These are phyloP conservation scores for Petrolisthes manimaculis DNA, from an alignment of 2,888 invertebrate species.

Conservation along the genomic window DNA sequence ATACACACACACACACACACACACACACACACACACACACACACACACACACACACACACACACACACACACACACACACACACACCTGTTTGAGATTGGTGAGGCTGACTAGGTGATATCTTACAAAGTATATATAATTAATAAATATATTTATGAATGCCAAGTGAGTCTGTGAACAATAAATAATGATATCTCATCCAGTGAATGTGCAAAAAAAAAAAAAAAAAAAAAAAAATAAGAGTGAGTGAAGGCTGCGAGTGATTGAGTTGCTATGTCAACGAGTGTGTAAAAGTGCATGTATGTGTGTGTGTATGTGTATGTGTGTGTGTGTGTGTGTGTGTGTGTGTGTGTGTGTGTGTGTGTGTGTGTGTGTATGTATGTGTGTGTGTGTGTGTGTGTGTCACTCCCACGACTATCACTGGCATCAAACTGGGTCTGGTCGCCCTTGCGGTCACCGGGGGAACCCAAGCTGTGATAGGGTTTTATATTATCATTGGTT, in stretches of 20 bases:
- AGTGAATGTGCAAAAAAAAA: background rate
- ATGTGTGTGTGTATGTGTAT: background rate
- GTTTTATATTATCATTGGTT: slow-evolving; percentile 27
- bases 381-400: slow-evolving; percentile 23
- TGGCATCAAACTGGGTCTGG: slow-evolving; percentile 34
- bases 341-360: too few relatives aligned
- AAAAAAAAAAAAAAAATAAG: background rate
- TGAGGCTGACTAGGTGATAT: too few relatives aligned
- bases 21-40: too few relatives aligned
- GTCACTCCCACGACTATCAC: slow-evolving; percentile 32
- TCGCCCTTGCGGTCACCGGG: slow-evolving; percentile 42
- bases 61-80: too few relatives aligned
- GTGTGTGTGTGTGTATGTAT: slow-evolving; percentile 18
- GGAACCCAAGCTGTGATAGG: slow-evolving; percentile 46
- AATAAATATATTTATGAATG: too few relatives aligned
- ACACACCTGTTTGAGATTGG: too few relatives aligned
- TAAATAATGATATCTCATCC: too few relatives aligned
- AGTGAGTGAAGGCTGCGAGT: background rate
- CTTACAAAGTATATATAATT: too few relatives aligned
- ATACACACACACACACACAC: too few relatives aligned
- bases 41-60: too few relatives aligned
- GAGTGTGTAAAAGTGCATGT: background rate
- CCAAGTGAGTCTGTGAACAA: too few relatives aligned
- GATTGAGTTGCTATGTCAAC: background rate
- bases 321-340: too few relatives aligned